Percentiles rank a stretch among this genome's conserved stretches.
phyloP scores from a whole-genome alignment of 2,888 invertebrate species.

The Drosophila setosimentum region DNA sequence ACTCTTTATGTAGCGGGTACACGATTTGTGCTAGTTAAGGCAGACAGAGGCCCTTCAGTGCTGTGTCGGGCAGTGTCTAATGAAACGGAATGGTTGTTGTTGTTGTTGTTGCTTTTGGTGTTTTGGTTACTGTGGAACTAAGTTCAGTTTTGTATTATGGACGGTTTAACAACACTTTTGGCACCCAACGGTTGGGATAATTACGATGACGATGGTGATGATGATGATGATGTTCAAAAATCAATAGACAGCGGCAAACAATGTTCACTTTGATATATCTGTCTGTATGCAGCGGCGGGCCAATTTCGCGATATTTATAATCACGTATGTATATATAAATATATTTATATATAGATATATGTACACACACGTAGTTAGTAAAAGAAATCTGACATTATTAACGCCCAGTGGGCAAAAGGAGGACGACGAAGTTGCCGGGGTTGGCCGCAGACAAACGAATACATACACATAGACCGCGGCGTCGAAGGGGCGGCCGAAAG shows the following conservation, averaged over 20 bases:
- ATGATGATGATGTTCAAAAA: constrained; percentile 44
- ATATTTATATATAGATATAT: constrained; percentile 5
- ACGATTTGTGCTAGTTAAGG: constrained; percentile 62
- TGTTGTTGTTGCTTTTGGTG: constrained; percentile 30
- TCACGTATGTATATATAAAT: constrained; percentile 24
- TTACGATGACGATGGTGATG: constrained; percentile 13
- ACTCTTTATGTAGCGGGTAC: constrained; percentile 4
- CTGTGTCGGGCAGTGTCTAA: constrained; percentile 58
- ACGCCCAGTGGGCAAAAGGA: constrained; percentile 49
- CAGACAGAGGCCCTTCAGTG: constrained; percentile 55
- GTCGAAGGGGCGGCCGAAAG: constrained; percentile 39
- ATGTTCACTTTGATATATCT: constrained; percentile 48
- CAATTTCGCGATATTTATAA: constrained; percentile 54
- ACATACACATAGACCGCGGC: constrained; percentile 64
- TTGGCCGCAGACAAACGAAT: constrained; percentile 74
- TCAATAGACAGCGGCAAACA: constrained; percentile 55
- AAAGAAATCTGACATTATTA: constrained; percentile 48
- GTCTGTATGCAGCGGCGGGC: constrained; percentile 26
- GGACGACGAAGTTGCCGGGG: constrained; percentile 52
- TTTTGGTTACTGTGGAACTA: constrained; percentile 62
- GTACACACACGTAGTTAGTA: constrained; percentile 1
- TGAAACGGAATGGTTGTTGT: constrained; percentile 69
- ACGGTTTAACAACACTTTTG: constrained; percentile 73
- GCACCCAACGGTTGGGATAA: constrained; percentile 49
- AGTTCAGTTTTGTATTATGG: constrained; percentile 63